These are phyloP conservation scores for Festucalex cinctus DNA, from an alignment of 2,113 vertebrate genomes.

Conservation along the genomic window DNA sequence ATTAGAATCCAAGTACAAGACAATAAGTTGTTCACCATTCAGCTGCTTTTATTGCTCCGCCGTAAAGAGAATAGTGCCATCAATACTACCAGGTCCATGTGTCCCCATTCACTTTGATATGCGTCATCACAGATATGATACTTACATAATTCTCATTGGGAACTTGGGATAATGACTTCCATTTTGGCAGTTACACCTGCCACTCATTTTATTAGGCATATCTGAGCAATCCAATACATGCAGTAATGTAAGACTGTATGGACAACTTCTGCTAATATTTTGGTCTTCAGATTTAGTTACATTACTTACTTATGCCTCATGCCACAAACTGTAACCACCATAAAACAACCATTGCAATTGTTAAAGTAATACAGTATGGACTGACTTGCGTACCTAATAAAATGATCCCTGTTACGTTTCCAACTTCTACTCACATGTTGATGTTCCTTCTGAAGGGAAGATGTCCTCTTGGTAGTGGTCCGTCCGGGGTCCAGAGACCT, in stretches of 20 bases:
- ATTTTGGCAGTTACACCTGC: background rate
- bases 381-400: too few species aligned
- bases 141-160: conserved; percentile 49
- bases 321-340: too few species aligned
- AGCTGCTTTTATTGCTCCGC: conserved; percentile 9
- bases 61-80: conserved; percentile 14
- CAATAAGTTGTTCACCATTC: background rate
- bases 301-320: too few species aligned
- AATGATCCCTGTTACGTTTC: background rate
- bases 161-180: background rate
- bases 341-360: background rate
- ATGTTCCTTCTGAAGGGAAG: conserved; percentile 49
- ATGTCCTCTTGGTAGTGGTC: conserved; percentile 33
- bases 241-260: too few species aligned
- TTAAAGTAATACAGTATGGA: background rate
- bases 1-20: background rate
- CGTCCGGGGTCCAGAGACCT: conserved; percentile 23
- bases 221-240: background rate
- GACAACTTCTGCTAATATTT: too few species aligned
- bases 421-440: conserved; percentile 66
- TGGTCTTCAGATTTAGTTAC: too few species aligned
- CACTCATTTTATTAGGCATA: background rate
- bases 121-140: conserved; percentile 34
- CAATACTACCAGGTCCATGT: conserved; percentile 1
- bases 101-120: conserved; percentile 55